Conservation (phyloP, 2,797 vertebrate genomes). For the Gymnocypris eckloni region DNA sequence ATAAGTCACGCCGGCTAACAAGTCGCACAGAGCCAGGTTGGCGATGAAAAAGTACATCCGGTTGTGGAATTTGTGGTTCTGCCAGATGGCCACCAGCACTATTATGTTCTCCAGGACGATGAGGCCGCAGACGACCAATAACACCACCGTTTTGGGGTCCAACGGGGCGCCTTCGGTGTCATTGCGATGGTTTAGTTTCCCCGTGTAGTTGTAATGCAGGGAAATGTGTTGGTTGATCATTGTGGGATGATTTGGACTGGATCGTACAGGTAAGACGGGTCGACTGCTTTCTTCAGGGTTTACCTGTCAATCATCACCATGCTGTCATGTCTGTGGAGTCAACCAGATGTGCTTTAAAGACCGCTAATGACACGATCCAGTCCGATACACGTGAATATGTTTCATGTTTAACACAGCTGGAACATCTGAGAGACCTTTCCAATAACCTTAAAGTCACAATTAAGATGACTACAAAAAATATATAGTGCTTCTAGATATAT, state of each 20-base stretch:
- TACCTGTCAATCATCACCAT: neutral
- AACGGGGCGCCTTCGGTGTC: constrained; percentile 55
- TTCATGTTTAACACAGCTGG: neutral
- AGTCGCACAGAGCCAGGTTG: constrained; percentile 94
- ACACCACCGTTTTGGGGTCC: constrained; percentile 77
- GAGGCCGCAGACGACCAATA: constrained; percentile 87
- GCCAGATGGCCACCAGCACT: constrained; percentile 93
- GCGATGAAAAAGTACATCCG: constrained; percentile 98
- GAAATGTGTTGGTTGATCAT: constrained; percentile 69
- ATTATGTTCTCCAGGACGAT: constrained; percentile 94
- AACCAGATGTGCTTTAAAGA: neutral
- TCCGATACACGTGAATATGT: neutral
- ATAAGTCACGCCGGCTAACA: constrained; percentile 89
- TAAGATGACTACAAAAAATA: neutral
- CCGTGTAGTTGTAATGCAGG: constrained; percentile 90
- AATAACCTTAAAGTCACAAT: neutral
- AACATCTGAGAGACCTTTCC: neutral
- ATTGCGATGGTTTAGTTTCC: constrained; percentile 81
- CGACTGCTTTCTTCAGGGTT: neutral
- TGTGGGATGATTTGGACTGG: neutral
- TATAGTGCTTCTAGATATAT: neutral
- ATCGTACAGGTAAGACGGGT: neutral
- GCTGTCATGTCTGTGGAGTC: constrained; percentile 5
- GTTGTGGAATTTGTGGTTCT: constrained; percentile 93
- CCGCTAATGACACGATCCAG: neutral